A percentile compares a stretch with the other conserved stretches of the same genome.
phyloP scores from a whole-genome alignment of 2,888 invertebrate genomes.

The Frankliniella fusca region DNA sequence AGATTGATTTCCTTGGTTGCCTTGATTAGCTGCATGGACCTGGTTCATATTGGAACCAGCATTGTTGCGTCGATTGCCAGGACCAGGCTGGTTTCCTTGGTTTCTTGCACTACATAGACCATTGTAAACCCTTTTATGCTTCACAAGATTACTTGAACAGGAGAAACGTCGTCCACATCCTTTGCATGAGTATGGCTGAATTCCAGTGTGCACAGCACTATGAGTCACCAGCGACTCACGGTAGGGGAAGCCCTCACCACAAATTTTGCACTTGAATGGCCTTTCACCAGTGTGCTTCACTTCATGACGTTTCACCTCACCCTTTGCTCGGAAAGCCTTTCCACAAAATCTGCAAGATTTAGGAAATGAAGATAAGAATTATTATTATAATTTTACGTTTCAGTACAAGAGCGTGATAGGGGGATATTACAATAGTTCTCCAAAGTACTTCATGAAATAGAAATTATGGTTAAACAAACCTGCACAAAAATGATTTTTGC shows the following conservation, averaged over 20 bases:
- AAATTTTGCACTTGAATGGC: conserved; percentile 43
- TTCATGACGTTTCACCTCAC: conserved; percentile 46
- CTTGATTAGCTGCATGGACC: background rate
- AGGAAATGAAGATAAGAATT: too few species aligned
- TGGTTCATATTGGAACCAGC: background rate
- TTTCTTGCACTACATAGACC: conserved; percentile 7
- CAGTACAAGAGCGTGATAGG: too few species aligned
- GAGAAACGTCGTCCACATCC: conserved; percentile 51
- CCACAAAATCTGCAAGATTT: conserved; percentile 43
- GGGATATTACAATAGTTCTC: too few species aligned
- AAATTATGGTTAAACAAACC: background rate
- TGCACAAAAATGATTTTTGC: conserved; percentile 43
- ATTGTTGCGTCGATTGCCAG: conserved; percentile 18
- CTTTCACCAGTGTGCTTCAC: conserved; percentile 52
- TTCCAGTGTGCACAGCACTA: conserved; percentile 49
- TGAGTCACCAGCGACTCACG: conserved; percentile 51
- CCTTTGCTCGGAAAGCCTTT: conserved; percentile 46
- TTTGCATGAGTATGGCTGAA: conserved; percentile 51
- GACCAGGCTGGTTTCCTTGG: conserved; percentile 2
- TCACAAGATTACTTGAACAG: conserved; percentile 49
- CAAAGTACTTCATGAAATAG: background rate
- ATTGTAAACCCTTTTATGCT: conserved; percentile 10
- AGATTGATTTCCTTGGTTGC: conserved; percentile 12
- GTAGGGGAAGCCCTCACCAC: conserved; percentile 49
- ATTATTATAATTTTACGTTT: too few species aligned